phyloP scores from a whole-genome alignment of 1,140 invertebrate species.

The Procambarus clarkii region DNA sequence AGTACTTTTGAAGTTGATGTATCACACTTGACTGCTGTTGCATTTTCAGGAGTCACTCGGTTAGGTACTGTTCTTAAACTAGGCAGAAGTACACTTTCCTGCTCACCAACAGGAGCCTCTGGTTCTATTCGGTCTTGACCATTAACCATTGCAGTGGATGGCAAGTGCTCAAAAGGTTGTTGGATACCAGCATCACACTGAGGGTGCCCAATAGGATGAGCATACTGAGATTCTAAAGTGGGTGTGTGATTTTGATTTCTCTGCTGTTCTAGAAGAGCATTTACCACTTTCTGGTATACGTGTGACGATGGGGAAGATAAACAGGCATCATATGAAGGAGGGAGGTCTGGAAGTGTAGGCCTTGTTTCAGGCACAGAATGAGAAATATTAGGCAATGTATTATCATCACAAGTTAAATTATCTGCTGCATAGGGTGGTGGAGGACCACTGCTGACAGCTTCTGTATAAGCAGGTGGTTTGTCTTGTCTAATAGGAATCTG shows the following conservation, averaged over 20 bases:
- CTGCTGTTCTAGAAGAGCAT: background rate
- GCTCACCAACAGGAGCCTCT: background rate
- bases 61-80: background rate
- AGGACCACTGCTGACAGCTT: constrained; percentile 29
- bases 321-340: constrained; percentile 53
- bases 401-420: background rate
- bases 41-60: background rate
- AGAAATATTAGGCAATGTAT: background rate
- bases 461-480: constrained; percentile 57
- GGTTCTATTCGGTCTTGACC: background rate
- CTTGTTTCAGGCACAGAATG: constrained; percentile 1
- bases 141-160: background rate
- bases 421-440: constrained; percentile 44
- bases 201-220: background rate
- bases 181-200: too few species aligned
- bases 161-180: background rate
- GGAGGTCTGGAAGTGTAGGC: constrained; percentile 31
- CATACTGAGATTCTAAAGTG: background rate
- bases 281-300: background rate
- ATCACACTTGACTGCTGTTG: background rate
- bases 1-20: background rate
- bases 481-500: constrained; percentile 52
- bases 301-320: background rate
- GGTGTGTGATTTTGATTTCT: background rate
- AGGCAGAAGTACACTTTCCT: background rate